Evolutionary conservation across 2,797 vertebrate species (phyloP).

Genomic region (Triplophysa yarkandensis): DNA sequence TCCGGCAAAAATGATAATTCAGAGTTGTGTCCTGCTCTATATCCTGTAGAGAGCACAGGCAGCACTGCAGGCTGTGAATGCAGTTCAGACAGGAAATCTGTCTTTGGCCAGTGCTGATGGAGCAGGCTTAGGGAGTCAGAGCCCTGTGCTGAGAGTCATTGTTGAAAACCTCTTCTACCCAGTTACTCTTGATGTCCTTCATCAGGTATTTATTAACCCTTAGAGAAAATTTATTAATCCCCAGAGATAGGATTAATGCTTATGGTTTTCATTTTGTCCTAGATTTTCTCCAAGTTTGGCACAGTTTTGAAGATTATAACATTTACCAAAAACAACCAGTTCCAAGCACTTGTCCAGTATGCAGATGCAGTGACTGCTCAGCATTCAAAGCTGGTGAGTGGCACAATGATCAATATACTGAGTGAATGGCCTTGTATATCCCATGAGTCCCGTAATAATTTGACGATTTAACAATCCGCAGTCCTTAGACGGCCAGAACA

Average conservation of each 20-base stretch:
- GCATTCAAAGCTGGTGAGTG: constrained; percentile 90
- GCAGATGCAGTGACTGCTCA: constrained; percentile 91
- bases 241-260: neutral
- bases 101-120: constrained; percentile 76
- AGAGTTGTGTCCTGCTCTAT: neutral
- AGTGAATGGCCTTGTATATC: constrained; percentile 18
- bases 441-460: constrained; percentile 24
- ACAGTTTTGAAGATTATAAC: constrained; percentile 97
- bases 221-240: neutral
- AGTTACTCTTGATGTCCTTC: constrained; percentile 93
- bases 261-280: neutral
- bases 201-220: constrained; percentile 81
- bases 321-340: constrained; percentile 98
- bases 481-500: constrained; percentile 98
- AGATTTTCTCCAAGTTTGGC: constrained; percentile 79
- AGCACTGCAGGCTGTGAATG: constrained; percentile 92
- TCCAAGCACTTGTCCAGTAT: constrained; percentile 96
- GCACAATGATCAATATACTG: constrained; percentile 25
- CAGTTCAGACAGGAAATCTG: constrained; percentile 85
- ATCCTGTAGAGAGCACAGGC: constrained; percentile 88
- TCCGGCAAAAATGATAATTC: neutral
- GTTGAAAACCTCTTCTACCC: constrained; percentile 99
- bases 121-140: constrained; percentile 77
- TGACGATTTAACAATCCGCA: constrained; percentile 57
- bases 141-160: constrained; percentile 93